Evolutionary conservation across 2,797 vertebrate genomes (phyloP).

Genomic region (Mastacembelus armatus): DNA sequence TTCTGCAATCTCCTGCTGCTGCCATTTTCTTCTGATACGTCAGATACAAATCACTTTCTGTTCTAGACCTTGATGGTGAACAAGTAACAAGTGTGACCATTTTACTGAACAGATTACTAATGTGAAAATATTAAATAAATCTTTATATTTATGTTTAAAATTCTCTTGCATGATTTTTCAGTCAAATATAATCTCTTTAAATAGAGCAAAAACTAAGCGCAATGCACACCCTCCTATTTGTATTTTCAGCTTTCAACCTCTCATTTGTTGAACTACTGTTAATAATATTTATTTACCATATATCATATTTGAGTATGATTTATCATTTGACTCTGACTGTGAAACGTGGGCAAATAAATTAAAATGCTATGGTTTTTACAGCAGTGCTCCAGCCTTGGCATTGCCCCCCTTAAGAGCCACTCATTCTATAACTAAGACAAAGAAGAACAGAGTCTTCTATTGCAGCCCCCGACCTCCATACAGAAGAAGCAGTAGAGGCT

Average conservation of each 20-base stretch:
- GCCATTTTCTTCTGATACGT: conserved; percentile 20
- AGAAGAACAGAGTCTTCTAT: conserved; percentile 12
- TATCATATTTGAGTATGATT: conserved; percentile 1
- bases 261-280: conserved; percentile 2
- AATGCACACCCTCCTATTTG: neutral
- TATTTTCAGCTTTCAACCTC: neutral
- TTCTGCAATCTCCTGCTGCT: conserved; percentile 13
- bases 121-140: neutral
- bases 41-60: conserved; percentile 9
- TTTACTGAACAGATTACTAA: neutral
- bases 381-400: neutral
- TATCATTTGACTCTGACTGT: neutral
- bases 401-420: conserved; percentile 1
- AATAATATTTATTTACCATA: too few species aligned
- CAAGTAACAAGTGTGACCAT: neutral
- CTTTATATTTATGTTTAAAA: too few species aligned
- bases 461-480: conserved; percentile 41
- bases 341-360: conserved; percentile 4
- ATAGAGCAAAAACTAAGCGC: neutral
- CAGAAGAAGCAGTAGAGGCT: conserved; percentile 19
- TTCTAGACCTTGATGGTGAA: neutral
- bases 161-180: neutral
- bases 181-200: too few species aligned
- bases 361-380: conserved; percentile 26
- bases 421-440: conserved; percentile 28